A percentile compares a stretch with the other conserved stretches of the same genome.
Evolutionary conservation across 2,888 invertebrate genomes (phyloP).

Genomic region (Macaria liturata): DNA sequence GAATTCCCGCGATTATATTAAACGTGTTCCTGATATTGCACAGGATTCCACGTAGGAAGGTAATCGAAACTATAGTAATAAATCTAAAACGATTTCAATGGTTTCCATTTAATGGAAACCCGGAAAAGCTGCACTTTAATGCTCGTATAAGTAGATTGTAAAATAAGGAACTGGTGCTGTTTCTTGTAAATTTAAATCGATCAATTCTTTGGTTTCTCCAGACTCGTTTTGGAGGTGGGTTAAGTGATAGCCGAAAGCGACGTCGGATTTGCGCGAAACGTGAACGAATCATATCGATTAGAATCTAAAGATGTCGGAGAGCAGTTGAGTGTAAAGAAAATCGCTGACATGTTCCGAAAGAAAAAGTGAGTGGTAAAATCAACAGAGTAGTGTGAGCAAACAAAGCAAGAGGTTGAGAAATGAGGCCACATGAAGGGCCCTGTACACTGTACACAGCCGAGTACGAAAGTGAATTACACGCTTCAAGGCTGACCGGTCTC

Average conservation of each 20-base stretch:
- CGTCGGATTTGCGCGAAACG: no score
- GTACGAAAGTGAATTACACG: constrained; percentile 78
- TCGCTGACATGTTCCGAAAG: constrained; percentile 12
- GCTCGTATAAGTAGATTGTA: constrained; percentile 43
- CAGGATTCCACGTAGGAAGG: constrained; percentile 43
- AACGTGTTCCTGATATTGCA: constrained; percentile 48
- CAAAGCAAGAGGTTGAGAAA: constrained; percentile 56
- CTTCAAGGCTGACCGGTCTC: constrained; percentile 80
- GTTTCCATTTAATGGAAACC: constrained; percentile 49
- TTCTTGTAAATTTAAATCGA: constrained; percentile 39
- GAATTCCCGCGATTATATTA: constrained; percentile 44
- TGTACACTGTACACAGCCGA: constrained; percentile 53
- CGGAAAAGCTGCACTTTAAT: constrained; percentile 49
- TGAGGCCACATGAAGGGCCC: constrained; percentile 78
- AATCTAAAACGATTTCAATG: constrained; percentile 52
- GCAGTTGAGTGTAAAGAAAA: constrained; percentile 1
- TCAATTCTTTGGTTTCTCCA: constrained; percentile 17
- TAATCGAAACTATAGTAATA: constrained; percentile 56
- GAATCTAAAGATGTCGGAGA: background rate
- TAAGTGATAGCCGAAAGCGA: background rate
- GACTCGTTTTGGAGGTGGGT: background rate
- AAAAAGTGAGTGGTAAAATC: constrained; percentile 24
- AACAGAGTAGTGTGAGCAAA: constrained; percentile 27
- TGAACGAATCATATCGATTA: background rate
- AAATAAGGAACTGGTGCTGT: constrained; percentile 40